A percentile compares a stretch with the other conserved stretches of the same genome.
These are phyloP conservation scores for Delia radicum DNA, from an alignment of 1,140 invertebrate genomes.

Conservation along the genomic window DNA sequence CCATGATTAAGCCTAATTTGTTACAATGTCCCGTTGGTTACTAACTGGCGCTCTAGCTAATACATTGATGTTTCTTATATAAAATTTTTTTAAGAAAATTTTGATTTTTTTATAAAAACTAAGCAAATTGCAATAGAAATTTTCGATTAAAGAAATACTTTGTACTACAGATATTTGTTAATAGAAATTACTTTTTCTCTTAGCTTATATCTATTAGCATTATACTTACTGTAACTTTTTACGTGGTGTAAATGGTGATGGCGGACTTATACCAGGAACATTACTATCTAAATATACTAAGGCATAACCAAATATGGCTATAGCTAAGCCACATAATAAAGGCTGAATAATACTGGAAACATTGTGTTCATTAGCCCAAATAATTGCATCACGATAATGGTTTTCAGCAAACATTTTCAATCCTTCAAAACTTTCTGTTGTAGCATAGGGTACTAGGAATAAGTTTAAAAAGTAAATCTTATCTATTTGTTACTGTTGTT, in stretches of 20 bases:
- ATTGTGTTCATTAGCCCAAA: constrained; percentile 37
- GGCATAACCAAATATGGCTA: constrained; percentile 53
- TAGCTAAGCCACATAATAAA: constrained; percentile 40
- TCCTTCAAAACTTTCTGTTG: not conserved
- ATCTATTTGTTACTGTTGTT: no score
- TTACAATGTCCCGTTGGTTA: no score
- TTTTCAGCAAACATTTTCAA: not conserved
- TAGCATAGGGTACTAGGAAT: constrained; percentile 9
- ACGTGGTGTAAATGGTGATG: constrained; percentile 56
- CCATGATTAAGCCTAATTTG: no score
- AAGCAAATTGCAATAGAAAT: no score
- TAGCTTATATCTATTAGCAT: not conserved
- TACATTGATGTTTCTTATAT: no score
- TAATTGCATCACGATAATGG: not conserved
- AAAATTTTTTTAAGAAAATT: no score
- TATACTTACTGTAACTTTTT: constrained; percentile 40
- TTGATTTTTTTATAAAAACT: no score
- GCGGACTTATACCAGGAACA: constrained; percentile 57
- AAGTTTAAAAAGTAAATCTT: not conserved
- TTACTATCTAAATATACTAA: constrained; percentile 59
- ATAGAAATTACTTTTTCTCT: no score
- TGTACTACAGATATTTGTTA: no score
- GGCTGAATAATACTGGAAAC: constrained; percentile 37
- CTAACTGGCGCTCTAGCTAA: no score
- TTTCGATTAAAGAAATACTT: not conserved